Base-by-base conservation (phyloP, 1,140 invertebrate species). In the Chionoecetes opilio region DNA sequence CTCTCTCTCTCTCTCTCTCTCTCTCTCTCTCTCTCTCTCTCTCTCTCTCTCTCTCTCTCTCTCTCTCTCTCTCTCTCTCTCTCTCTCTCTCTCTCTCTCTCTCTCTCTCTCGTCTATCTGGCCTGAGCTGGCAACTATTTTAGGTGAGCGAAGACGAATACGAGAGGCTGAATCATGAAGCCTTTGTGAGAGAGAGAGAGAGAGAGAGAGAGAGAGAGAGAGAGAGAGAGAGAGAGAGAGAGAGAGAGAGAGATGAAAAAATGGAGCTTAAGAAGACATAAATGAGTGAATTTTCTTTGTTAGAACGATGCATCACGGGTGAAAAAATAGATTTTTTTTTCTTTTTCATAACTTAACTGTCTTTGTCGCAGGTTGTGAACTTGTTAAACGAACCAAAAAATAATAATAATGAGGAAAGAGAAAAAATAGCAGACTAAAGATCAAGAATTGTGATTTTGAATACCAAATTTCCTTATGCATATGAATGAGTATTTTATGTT, bases 151-250 rank as follows among this genome's bases (percentile, higher is more conserved):
- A 75, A 75, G 63, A 75, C 63, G 63, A 75, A 75, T 75, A 75
- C 21, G 63, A 75, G 63, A 75, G 63, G 63, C 63, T 75, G 63
- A 75, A 75, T 75, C 63, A 75, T 75, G 63, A 75, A 75, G 63
- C 63, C 63, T 75, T 75, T 75, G 63, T 75, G 63, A n/a, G 63
- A 5, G 63, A n/a, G 8, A 21, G 3, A 3, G n/a, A n/a, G 63
- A 0, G 63, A n/a, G 63, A 2, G 63, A 26, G 21, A n/a, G 63
- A 75, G 63, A n/a, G n/a, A n/a, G 63, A 75, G 63, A n/a, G n/a
- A 75, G 63, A 75, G 63, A n/a, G n/a, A n/a, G 63, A 75, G 63
- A n/a, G n/a, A 75, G 63, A 75, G 63, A n/a, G n/a, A n/a, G n/a
- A 75, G 63, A 75, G 21, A n/a, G 63, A 75, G 63, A n/a, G n/a